phyloP scores from a whole-genome alignment of 2,888 invertebrate genomes.

The Pseudococcus viburni region DNA sequence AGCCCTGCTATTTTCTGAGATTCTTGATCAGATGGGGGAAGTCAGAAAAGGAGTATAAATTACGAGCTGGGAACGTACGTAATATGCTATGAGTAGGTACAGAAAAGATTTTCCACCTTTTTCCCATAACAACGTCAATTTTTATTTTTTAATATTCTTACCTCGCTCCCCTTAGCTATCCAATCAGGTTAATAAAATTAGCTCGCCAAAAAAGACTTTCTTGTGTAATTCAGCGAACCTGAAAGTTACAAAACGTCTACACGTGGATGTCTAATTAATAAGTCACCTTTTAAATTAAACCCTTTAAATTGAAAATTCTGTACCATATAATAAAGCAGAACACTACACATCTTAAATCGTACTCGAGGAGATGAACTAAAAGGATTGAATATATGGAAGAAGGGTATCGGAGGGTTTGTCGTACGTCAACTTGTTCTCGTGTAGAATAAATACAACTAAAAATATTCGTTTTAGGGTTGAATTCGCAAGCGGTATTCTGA shows the following conservation, averaged over 20 bases:
- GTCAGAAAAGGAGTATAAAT: no score
- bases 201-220: not conserved
- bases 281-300: not conserved
- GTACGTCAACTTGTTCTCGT: constrained; percentile 14
- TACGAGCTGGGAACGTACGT: no score
- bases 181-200: no score
- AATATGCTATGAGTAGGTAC: no score
- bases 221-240: not conserved
- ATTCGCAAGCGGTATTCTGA: not conserved
- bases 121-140: no score
- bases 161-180: no score
- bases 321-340: not conserved
- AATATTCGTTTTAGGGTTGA: not conserved
- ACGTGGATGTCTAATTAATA: not conserved
- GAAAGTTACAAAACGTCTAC: not conserved
- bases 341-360: not conserved
- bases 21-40: no score
- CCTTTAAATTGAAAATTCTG: not conserved
- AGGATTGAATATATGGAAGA: not conserved
- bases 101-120: no score
- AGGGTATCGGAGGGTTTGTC: not conserved
- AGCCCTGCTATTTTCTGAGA: no score
- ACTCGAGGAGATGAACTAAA: constrained; percentile 5
- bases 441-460: not conserved
- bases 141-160: no score